phyloP scores from a whole-genome alignment of 2,888 invertebrate species.

The Pterostichus niger region DNA sequence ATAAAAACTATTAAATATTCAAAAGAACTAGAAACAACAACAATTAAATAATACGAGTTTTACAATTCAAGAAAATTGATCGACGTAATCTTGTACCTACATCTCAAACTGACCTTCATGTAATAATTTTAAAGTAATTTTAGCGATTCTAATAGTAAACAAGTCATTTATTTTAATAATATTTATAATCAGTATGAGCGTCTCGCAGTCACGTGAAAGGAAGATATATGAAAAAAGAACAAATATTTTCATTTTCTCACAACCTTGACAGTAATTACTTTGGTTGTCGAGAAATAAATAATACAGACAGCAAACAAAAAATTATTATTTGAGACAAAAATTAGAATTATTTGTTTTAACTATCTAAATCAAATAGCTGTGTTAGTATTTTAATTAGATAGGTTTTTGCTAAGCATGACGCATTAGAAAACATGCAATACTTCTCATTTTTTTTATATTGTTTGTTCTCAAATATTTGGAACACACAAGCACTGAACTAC shows the following conservation, averaged over 20 bases:
- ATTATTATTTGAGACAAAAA: too few species aligned
- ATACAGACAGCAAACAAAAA: not conserved
- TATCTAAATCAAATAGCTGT: too few species aligned
- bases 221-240: not conserved
- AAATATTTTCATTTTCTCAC: not conserved
- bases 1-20: slow-evolving; percentile 5
- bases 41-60: not conserved
- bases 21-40: not conserved
- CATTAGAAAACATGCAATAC: too few species aligned
- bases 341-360: too few species aligned
- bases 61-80: not conserved
- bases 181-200: not conserved
- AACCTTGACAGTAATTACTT: slow-evolving; percentile 1
- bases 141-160: not conserved
- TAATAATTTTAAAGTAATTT: not conserved
- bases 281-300: not conserved
- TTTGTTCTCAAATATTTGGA: too few species aligned
- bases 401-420: too few species aligned
- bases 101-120: not conserved
- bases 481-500: too few species aligned
- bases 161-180: not conserved
- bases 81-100: not conserved
- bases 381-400: too few species aligned
- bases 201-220: not conserved
- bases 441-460: too few species aligned